Evolutionary conservation across 2,113 vertebrate genomes (phyloP), one percentile per base, ranked within the genome.

Genomic region (Thermophis baileyi): DNA sequence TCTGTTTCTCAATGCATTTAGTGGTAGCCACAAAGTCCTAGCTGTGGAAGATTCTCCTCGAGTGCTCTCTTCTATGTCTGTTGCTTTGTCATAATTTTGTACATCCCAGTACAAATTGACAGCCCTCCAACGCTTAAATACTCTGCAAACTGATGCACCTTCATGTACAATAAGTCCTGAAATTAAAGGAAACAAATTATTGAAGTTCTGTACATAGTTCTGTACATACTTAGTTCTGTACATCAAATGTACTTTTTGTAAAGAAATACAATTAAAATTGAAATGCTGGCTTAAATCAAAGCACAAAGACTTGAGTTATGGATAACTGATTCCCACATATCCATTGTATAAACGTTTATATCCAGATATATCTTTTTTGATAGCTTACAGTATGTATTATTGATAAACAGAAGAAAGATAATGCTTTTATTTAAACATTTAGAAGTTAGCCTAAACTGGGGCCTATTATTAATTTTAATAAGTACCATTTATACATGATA

Each of bases 51-150:
- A 96, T 88, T 98, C 98, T 87, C 97, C 98, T 85, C 96, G 97
- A 27, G 97, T 98, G 53, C 97, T 98, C 93, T 98, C 98, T 95
- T 99, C 98, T 95, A 99, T 97, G 96, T 99, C 99, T 81, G 97
- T 97, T 51, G 98, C 98, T 98, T 99, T 99, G 92, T 99, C 97
- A 0, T 99, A 99, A 96, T 99, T 99, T 96, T 98, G 96, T 54
- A 99, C 98, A 91, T 99, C 98, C 99, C 99, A 99, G 97, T 99
- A 98, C 44, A 99, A 98, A 95, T 99, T 99, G 20, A 99, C 98
- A 6, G 99, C 99, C 53, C 99, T 97, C 99, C 99, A 99, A 89
- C 99, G 98, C 95, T 98, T 98, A 93, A 99, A 99, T 44, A 99
- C 99, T 94, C 98, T 98, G 96, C 99, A 98, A 94, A 99, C 98